Percentiles rank a stretch among this genome's conserved stretches.
phyloP scores from a whole-genome alignment of 2,113 vertebrate genomes.

The Eulemur macaco region DNA sequence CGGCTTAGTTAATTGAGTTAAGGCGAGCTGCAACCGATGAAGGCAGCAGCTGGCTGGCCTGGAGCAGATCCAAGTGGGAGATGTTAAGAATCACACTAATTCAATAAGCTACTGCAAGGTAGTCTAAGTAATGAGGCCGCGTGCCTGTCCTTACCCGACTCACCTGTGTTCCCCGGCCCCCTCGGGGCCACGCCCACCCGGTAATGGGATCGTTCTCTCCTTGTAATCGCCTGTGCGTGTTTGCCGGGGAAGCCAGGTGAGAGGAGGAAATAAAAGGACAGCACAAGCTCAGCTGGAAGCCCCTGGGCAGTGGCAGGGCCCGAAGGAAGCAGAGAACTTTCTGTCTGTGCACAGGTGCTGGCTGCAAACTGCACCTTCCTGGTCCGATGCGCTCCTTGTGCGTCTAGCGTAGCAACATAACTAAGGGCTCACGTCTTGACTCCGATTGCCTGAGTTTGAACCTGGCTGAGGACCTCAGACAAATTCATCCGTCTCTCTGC shows the following conservation, averaged over 20 bases:
- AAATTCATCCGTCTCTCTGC: neutral
- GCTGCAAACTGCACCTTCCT: accelerated
- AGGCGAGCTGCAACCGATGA: constrained; percentile 49
- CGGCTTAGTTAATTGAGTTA: constrained; percentile 75
- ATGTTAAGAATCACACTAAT: constrained; percentile 32
- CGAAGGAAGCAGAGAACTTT: neutral
- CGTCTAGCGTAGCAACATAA: accelerated
- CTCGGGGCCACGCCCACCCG: accelerated
- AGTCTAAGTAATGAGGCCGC: neutral
- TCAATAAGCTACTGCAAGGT: constrained; percentile 34
- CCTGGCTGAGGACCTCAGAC: neutral
- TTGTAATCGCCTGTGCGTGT: neutral
- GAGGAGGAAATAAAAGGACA: neutral
- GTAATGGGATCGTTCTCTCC: neutral
- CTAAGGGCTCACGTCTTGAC: neutral
- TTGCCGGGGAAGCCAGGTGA: neutral
- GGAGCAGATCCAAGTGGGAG: constrained; percentile 61
- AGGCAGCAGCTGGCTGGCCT: constrained; percentile 64
- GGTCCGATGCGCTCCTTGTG: accelerated
- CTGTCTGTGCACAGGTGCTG: neutral
- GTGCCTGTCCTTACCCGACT: neutral
- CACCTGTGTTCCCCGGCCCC: neutral
- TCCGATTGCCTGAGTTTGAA: neutral
- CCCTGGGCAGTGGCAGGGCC: neutral
- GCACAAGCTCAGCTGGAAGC: neutral